Evolutionary conservation across 2,888 invertebrate genomes (phyloP).

Genomic region (Scaptomyza polygonia): DNA sequence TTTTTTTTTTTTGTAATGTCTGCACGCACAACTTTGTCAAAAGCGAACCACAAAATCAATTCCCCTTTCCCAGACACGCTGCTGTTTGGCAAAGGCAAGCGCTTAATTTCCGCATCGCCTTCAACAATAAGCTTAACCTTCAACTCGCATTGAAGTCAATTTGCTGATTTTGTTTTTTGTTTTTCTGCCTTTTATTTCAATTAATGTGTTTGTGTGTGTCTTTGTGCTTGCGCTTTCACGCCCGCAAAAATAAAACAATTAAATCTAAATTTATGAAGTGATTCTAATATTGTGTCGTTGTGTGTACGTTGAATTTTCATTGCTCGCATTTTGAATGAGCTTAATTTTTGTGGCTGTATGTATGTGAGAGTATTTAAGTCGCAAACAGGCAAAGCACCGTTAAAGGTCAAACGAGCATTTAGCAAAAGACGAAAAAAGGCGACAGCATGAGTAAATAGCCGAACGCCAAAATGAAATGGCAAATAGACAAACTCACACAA

Average conservation of each 20-base stretch:
- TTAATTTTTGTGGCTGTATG: conserved; percentile 68
- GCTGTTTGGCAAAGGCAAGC: conserved; percentile 1
- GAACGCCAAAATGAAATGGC: conserved; percentile 53
- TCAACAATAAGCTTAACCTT: conserved; percentile 65
- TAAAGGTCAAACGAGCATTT: conserved; percentile 77
- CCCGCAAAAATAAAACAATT: conserved; percentile 49
- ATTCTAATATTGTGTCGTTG: conserved; percentile 58
- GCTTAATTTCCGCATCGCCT: conserved; percentile 62
- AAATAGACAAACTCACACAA: conserved; percentile 46
- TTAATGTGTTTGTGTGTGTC: neutral
- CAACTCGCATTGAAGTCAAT: conserved; percentile 78
- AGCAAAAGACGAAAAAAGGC: conserved; percentile 44
- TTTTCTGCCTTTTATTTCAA: conserved; percentile 11
- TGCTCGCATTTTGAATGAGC: conserved; percentile 76
- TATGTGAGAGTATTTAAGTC: conserved; percentile 36
- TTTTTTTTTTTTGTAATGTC: conserved; percentile 2
- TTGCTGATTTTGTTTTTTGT: conserved; percentile 33
- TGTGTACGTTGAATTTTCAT: conserved; percentile 56
- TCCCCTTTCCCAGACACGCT: conserved; percentile 8
- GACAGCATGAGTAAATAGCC: conserved; percentile 10
- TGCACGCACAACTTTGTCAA: conserved; percentile 28
- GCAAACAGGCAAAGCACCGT: conserved; percentile 67
- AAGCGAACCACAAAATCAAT: conserved; percentile 41
- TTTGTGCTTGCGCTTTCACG: conserved; percentile 33
- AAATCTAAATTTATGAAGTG: conserved; percentile 71